Evolutionary conservation across 2,888 invertebrate species (phyloP).

Genomic region (Globia sparganii): DNA sequence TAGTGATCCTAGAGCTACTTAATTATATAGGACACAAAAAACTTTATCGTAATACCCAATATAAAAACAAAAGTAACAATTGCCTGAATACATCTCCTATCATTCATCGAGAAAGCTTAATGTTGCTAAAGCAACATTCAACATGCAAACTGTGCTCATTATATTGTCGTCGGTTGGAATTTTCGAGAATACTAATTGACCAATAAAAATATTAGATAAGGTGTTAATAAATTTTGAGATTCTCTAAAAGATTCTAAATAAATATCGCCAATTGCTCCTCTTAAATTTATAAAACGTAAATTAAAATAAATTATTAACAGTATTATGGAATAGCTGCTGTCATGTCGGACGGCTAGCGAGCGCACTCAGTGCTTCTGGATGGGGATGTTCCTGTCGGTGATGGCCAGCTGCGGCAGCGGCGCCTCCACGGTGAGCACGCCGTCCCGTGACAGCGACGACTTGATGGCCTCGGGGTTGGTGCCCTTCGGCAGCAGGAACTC

Average conservation of each 20-base stretch:
- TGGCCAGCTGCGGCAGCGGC: conserved; percentile 96
- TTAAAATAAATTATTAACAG: conserved; percentile 90
- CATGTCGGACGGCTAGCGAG: conserved; percentile 73
- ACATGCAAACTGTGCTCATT: conserved; percentile 78
- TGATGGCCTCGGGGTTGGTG: conserved; percentile 98
- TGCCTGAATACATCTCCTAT: conserved; percentile 77
- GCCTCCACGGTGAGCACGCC: conserved; percentile 99
- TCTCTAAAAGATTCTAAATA: conserved; percentile 87
- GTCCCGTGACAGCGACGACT: conserved; percentile 98
- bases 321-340: conserved; percentile 89
- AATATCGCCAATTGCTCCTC: conserved; percentile 84
- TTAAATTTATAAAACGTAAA: conserved; percentile 86
- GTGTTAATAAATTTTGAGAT: conserved; percentile 86
- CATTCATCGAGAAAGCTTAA: conserved; percentile 83
- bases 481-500: conserved; percentile 99
- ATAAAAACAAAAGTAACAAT: conserved; percentile 80
- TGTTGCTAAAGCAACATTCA: conserved; percentile 79
- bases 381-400: conserved; percentile 95
- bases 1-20: conserved; percentile 61
- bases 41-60: conserved; percentile 72
- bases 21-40: conserved; percentile 65
- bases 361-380: conserved; percentile 91
- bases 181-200: conserved; percentile 78
- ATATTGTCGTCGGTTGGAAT: conserved; percentile 74
- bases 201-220: conserved; percentile 70